Evolutionary conservation across 1,140 invertebrate genomes (phyloP).

Genomic region (Pseudomyrmex gracilis): DNA sequence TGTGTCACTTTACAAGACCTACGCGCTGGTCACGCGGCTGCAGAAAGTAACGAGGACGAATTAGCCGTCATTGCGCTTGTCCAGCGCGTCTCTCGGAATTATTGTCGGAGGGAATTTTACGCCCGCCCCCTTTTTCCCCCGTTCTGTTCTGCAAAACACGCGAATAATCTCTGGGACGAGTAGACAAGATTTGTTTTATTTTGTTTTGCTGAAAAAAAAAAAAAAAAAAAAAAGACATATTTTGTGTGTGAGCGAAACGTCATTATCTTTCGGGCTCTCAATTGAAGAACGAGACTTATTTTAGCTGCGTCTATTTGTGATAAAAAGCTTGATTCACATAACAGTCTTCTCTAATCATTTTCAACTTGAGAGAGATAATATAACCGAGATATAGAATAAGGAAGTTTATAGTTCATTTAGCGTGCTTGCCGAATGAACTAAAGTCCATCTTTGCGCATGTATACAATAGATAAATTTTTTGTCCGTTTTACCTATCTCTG

Average conservation of each 20-base stretch:
- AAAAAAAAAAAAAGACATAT: neutral
- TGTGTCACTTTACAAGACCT: neutral
- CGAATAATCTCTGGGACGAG: too few relatives aligned
- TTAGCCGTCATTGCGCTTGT: constrained; percentile 29
- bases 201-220: neutral
- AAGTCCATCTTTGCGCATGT: neutral
- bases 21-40: constrained; percentile 43
- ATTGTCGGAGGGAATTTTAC: neutral
- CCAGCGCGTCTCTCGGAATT: constrained; percentile 6
- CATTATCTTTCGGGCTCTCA: neutral
- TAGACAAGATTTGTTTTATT: too few relatives aligned
- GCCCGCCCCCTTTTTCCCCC: neutral
- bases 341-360: neutral
- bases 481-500: neutral
- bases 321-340: neutral
- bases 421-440: neutral
- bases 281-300: neutral
- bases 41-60: constrained; percentile 45
- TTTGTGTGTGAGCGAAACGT: too few relatives aligned
- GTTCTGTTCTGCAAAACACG: too few relatives aligned
- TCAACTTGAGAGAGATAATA: too few relatives aligned
- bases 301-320: neutral
- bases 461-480: neutral
- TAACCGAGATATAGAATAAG: too few relatives aligned
- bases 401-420: neutral